Base-by-base conservation (phyloP, 2,113 vertebrate species). In the Pogonocichla stellata region DNA sequence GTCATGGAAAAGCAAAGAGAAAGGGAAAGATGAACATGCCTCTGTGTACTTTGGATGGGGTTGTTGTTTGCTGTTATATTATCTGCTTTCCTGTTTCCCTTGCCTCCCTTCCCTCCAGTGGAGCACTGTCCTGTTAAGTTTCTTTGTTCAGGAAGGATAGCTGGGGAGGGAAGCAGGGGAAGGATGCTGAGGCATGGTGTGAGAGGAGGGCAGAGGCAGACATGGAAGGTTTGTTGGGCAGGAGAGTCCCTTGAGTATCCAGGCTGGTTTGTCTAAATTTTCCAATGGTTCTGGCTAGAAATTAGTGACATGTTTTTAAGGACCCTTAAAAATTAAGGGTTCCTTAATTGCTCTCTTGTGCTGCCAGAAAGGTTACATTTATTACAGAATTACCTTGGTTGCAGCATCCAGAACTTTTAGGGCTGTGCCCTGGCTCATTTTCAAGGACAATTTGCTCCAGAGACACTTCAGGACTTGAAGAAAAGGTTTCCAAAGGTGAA, bases 41-140 rank as follows among this genome's bases (percentile, higher is more conserved):
- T 82, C 23, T 92, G 71, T 90, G 62, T 82, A 48, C 42, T 82
- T 94, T 77, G 71, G 85, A 88, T 31, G 53, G 36, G 12, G 23
- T 24, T 43, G 25, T 31, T 89, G 92, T 90, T 95, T 94, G 53
- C 86, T 94, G 45, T 93, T 85, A 7, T 19, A 85, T 57, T 61
- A 77, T 92, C 74, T 90, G 42, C 57, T 92, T 93, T 95, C 80
- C 87, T 87, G 73, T 92, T 94, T 95, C 85, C 58, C 48, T 82
- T 18, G 43, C n/a, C 28, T 87, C 65, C 51, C 19, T 11, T 84
- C 73, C 16, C 51, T 53, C 17, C 51, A 53, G 51, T 19, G 29
- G 65, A 51, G 28, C 14, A 29, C 54, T 40, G 54, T 40, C 90
- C 58, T 72, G 40, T 65, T 71, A 56, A 51, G 43, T 69, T 60